These are phyloP conservation scores for Macrosoma leucophasiata DNA, from an alignment of 2,888 invertebrate species.

Conservation along the genomic window DNA sequence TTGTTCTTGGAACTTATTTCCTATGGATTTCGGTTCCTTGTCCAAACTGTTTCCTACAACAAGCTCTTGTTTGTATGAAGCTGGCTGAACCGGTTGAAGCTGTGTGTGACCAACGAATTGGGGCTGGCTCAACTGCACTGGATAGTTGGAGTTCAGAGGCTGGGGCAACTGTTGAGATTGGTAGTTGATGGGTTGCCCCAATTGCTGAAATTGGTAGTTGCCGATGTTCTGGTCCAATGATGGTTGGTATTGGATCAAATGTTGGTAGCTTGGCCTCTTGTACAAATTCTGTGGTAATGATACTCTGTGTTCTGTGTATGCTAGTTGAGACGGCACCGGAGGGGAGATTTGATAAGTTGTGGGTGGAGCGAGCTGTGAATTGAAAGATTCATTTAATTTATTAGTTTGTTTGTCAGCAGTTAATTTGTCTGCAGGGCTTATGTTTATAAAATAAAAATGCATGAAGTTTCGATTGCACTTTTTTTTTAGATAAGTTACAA, in stretches of 20 bases:
- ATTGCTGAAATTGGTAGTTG: too few species aligned
- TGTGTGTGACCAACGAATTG: too few species aligned
- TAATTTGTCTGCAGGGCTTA: too few species aligned
- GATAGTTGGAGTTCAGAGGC: conserved; percentile 9
- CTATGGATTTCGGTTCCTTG: conserved; percentile 16
- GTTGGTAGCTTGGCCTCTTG: conserved; percentile 25
- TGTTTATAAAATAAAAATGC: too few species aligned
- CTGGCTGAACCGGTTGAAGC: conserved; percentile 17
- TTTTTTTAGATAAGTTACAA: too few species aligned
- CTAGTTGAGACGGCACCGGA: conserved; percentile 51
- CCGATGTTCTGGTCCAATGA: conserved; percentile 15
- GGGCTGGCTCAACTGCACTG: conserved; percentile 7
- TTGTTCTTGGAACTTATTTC: too few species aligned
- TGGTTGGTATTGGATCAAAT: conserved; percentile 26
- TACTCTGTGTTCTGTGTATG: conserved; percentile 48
- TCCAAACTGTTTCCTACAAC: conserved; percentile 13
- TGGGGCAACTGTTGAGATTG: too few species aligned
- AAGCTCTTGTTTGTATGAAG: conserved; percentile 10
- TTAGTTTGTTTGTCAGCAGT: too few species aligned
- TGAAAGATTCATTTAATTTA: too few species aligned
- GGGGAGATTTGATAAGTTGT: conserved; percentile 52
- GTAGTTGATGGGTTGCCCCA: too few species aligned
- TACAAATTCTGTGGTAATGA: conserved; percentile 34
- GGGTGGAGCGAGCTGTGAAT: conserved; percentile 41
- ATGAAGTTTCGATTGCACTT: too few species aligned